Evolutionary conservation across 2,797 vertebrate species (phyloP).

Genomic region (Esox lucius): DNA sequence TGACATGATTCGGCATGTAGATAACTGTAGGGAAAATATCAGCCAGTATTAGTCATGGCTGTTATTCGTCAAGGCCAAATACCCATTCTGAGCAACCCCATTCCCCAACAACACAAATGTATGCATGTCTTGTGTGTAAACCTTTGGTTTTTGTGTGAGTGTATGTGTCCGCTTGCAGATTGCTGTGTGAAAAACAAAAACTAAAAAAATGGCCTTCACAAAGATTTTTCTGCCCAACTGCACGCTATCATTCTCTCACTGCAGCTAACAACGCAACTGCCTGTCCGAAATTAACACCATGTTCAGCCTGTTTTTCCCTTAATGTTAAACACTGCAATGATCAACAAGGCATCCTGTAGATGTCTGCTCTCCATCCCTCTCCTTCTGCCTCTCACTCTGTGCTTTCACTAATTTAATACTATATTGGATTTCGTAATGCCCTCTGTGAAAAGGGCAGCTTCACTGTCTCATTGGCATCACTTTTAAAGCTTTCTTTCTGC

Average conservation of each 20-base stretch:
- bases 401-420: constrained; percentile 60
- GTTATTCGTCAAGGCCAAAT: constrained; percentile 41
- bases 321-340: constrained; percentile 75
- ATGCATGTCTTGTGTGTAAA: constrained; percentile 5
- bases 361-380: constrained; percentile 50
- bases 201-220: constrained; percentile 47
- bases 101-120: not conserved
- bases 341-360: constrained; percentile 57
- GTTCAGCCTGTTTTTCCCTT: constrained; percentile 68
- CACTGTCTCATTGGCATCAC: constrained; percentile 34
- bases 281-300: constrained; percentile 62
- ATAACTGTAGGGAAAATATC: constrained; percentile 47
- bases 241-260: constrained; percentile 46
- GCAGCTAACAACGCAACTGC: constrained; percentile 71
- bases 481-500: constrained; percentile 52
- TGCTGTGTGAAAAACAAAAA: constrained; percentile 6
- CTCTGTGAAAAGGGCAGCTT: constrained; percentile 42
- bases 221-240: constrained; percentile 47
- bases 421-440: constrained; percentile 70
- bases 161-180: constrained; percentile 17
- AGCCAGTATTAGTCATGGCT: constrained; percentile 45
- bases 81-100: not conserved
- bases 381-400: constrained; percentile 29
- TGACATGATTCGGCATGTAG: too few relatives aligned
- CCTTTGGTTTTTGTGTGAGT: not conserved